Percentiles rank a stretch among this genome's conserved stretches.
phyloP scores from a whole-genome alignment of 2,797 vertebrate genomes.

The Enteromius afrohamiltoni region DNA sequence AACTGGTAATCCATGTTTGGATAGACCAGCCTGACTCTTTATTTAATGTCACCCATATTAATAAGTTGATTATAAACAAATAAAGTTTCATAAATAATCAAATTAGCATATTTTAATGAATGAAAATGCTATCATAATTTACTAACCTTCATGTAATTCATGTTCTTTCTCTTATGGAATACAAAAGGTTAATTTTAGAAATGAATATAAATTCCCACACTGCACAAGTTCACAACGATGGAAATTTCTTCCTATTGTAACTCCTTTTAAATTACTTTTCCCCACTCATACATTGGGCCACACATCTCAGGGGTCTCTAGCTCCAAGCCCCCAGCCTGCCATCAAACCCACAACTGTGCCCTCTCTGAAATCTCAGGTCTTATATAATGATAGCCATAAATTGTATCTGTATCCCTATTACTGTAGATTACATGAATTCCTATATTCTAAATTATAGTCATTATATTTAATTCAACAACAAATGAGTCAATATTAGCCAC shows the following conservation, averaged over 20 bases:
- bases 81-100: neutral
- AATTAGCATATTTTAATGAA: neutral
- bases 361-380: neutral
- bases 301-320: neutral
- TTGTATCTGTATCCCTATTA: neutral
- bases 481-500: neutral
- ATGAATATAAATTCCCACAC: neutral
- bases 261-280: neutral
- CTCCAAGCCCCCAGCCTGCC: neutral
- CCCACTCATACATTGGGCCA: neutral
- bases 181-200: neutral
- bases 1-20: neutral
- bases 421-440: neutral
- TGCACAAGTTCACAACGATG: neutral
- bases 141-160: neutral
- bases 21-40: neutral
- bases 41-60: neutral
- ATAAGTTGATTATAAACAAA: neutral
- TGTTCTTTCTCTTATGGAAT: neutral
- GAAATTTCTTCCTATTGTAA: neutral
- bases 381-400: neutral
- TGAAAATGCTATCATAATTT: neutral
- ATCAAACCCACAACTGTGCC: neutral
- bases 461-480: slow-evolving; percentile 8
- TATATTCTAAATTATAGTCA: neutral